Evolutionary conservation across 2,797 vertebrate genomes (phyloP).

Genomic region (Sebastes iracundus): DNA sequence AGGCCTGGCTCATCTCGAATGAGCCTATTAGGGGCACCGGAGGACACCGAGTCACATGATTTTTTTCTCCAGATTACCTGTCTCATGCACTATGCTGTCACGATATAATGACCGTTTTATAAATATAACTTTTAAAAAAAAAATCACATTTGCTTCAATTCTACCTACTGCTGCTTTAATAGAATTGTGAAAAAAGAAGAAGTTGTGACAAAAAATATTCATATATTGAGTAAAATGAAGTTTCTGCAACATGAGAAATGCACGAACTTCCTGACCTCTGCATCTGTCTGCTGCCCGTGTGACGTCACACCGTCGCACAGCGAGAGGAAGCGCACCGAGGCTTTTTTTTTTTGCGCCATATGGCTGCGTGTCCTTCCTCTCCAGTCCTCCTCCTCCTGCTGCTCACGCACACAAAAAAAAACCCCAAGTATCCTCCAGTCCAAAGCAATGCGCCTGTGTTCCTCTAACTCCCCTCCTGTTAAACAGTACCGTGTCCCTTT

Average conservation of each 20-base stretch:
- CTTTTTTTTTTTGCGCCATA: conserved; percentile 49
- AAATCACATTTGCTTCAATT: too few species aligned
- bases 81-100: too few species aligned
- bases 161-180: too few species aligned
- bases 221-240: not conserved
- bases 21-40: too few species aligned
- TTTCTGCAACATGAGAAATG: conserved; percentile 20
- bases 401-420: not conserved
- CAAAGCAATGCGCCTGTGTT: conserved; percentile 47
- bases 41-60: too few species aligned
- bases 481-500: conserved; percentile 87
- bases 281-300: conserved; percentile 45
- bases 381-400: not conserved
- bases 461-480: conserved; percentile 30
- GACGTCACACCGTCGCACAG: conserved; percentile 72
- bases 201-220: not conserved
- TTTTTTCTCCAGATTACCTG: too few species aligned
- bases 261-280: conserved; percentile 61
- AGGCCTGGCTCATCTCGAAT: too few species aligned
- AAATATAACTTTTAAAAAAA: too few species aligned
- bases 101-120: too few species aligned
- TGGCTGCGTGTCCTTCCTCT: conserved; percentile 21
- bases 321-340: conserved; percentile 39
- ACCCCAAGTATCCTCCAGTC: conserved; percentile 6
- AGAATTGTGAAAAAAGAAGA: not conserved